Evolutionary conservation across 2,797 vertebrate genomes (phyloP), one percentile per base, ranked within the genome.

Genomic region (Acrossocheilus fasciatus): DNA sequence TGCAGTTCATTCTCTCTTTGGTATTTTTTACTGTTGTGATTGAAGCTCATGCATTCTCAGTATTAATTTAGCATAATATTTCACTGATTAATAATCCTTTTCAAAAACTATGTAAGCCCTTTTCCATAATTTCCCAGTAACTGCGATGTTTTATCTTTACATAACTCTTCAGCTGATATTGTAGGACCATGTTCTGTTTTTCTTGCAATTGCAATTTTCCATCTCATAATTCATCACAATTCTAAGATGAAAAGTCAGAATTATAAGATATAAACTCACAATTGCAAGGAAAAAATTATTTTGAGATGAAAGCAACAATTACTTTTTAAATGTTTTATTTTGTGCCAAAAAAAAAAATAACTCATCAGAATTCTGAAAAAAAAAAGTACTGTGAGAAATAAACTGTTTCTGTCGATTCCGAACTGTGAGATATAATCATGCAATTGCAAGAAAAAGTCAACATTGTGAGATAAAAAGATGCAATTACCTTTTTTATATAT

Each of bases 1-100:
- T 79, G 12, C 14, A 45, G 83, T 90, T 88, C 88, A 87, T 86
- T 88, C 83, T 90, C 87, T 96, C 95, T 96, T 95, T 96, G 95
- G 95, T 94, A 92, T 94, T 47, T 50, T 47, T 78, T 82, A 83
- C 23, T 57, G 34, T 68, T 52, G 45, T 68, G 59, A 30, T 30
- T 54, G 59, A 84, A 84, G 20, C 34, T 39, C 7, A 45, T 36
- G 6, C 23, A 76, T 52, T 66, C 57, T 39, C 12, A 66, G 23
- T 18, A 57, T 73, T 73, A 4, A 72, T 57, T 82, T 26, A 18
- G 20, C 57, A 20, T 52, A 18, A 18, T 4, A 41, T 64, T 41
- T 30, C 2, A 30, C 2, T 3, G 39, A 59, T 17, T 15, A 41
- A 17, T 59, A 15, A 76, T 23, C 14, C 0, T 59, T 78, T 78